Conservation (phyloP, 2,113 vertebrate genomes). For the Nyctibius bracteatus region DNA sequence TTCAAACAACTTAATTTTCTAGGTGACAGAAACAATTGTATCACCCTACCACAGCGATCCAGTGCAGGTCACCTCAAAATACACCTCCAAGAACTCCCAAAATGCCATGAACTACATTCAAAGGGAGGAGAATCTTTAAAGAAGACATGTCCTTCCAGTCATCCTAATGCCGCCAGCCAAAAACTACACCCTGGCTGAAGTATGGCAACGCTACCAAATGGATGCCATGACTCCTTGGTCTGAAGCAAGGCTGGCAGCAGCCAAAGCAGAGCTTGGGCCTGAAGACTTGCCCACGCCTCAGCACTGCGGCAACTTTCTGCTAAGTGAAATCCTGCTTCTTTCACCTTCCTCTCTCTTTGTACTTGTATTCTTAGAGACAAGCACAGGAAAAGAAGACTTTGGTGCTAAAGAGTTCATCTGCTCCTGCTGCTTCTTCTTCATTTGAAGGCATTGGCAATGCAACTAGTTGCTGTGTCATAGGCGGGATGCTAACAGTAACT, state of each 20-base stretch:
- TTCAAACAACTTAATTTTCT: neutral
- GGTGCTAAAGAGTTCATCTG: neutral
- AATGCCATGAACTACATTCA: conserved; percentile 18
- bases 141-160: neutral
- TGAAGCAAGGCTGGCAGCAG: neutral
- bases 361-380: neutral
- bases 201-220: neutral
- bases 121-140: neutral
- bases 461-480: neutral
- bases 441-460: neutral
- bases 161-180: neutral
- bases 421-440: neutral
- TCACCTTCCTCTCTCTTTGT: neutral
- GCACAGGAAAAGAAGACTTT: neutral
- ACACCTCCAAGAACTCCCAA: neutral
- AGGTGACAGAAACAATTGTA: neutral
- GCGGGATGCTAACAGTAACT: neutral
- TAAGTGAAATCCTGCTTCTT: neutral
- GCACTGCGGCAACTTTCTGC: neutral
- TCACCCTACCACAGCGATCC: neutral
- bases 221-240: fast-evolving
- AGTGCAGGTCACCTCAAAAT: neutral
- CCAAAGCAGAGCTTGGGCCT: neutral
- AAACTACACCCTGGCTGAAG: neutral
- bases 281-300: neutral